A percentile compares a stretch with the other conserved stretches of the same genome.
These are phyloP conservation scores for Eleutherodactylus coqui DNA, from an alignment of 2,797 vertebrate genomes.

Conservation along the genomic window DNA sequence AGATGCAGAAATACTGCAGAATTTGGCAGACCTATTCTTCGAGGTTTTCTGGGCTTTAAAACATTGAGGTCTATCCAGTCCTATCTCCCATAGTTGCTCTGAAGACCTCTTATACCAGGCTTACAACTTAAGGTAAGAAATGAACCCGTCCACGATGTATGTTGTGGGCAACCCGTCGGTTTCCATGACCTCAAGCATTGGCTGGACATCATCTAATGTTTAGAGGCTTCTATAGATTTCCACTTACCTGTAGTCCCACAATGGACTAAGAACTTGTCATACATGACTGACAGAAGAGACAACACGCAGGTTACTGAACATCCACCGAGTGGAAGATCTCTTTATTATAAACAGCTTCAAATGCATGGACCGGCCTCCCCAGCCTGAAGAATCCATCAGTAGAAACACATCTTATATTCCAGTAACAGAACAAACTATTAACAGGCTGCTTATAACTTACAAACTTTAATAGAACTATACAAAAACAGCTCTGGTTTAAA, in stretches of 20 bases:
- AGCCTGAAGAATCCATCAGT: neutral
- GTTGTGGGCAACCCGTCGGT: no score
- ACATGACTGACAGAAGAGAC: neutral
- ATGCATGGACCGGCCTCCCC: slow-evolving; percentile 12
- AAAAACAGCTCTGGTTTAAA: slow-evolving; percentile 59
- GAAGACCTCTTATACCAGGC: no score
- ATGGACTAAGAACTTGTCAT: no score
- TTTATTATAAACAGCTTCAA: slow-evolving; percentile 60
- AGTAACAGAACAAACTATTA: slow-evolving; percentile 57
- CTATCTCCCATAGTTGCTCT: no score
- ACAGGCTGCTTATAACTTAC: slow-evolving; percentile 63
- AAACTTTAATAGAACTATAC: slow-evolving; percentile 63
- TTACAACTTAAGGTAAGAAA: no score
- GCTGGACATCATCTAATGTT: neutral
- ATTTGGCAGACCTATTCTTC: no score
- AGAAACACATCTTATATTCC: slow-evolving; percentile 50
- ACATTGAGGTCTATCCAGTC: no score
- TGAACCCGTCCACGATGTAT: no score
- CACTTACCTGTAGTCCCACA: neutral
- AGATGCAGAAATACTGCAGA: no score
- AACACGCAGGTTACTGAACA: neutral
- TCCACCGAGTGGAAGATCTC: slow-evolving; percentile 54
- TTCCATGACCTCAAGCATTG: no score
- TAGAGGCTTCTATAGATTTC: neutral
- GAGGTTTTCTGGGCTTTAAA: no score